Evolutionary conservation across 2,113 vertebrate species (phyloP).

Genomic region (Todiramphus saurophagus): DNA sequence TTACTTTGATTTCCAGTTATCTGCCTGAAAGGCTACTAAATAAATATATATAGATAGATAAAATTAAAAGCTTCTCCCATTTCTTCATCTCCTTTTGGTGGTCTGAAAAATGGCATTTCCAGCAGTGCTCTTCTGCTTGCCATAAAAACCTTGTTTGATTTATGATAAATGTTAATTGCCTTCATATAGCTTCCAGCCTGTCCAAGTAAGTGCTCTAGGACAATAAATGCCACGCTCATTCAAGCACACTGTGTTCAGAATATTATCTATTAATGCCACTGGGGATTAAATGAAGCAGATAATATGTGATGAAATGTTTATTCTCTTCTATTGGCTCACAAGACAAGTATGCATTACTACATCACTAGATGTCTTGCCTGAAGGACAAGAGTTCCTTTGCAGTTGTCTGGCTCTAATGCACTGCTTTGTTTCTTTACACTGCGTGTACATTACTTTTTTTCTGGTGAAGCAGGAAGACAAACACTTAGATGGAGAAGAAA

Average conservation of each 20-base stretch:
- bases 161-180: slow-evolving; percentile 72
- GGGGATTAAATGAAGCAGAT: slow-evolving; percentile 69
- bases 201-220: slow-evolving; percentile 36
- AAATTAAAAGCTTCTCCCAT: background rate
- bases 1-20: background rate
- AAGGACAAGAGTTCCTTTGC: slow-evolving; percentile 14
- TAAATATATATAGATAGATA: background rate
- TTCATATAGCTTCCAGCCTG: slow-evolving; percentile 48
- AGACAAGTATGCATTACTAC: slow-evolving; percentile 29
- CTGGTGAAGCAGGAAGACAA: background rate
- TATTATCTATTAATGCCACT: slow-evolving; percentile 61
- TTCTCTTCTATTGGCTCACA: slow-evolving; percentile 40
- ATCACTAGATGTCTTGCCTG: background rate
- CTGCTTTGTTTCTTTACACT: background rate
- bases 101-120: slow-evolving; percentile 25
- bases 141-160: slow-evolving; percentile 61
- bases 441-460: background rate
- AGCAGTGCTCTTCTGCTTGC: background rate
- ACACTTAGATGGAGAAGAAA: background rate
- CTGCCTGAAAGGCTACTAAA: background rate
- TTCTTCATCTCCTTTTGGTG: background rate
- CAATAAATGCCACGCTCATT: slow-evolving; percentile 56
- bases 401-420: background rate
- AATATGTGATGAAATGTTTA: slow-evolving; percentile 68
- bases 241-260: slow-evolving; percentile 32